Percentiles rank a stretch among this genome's conserved stretches.
Evolutionary conservation across 2,797 vertebrate genomes (phyloP).

Genomic region (Rachycentron canadum): DNA sequence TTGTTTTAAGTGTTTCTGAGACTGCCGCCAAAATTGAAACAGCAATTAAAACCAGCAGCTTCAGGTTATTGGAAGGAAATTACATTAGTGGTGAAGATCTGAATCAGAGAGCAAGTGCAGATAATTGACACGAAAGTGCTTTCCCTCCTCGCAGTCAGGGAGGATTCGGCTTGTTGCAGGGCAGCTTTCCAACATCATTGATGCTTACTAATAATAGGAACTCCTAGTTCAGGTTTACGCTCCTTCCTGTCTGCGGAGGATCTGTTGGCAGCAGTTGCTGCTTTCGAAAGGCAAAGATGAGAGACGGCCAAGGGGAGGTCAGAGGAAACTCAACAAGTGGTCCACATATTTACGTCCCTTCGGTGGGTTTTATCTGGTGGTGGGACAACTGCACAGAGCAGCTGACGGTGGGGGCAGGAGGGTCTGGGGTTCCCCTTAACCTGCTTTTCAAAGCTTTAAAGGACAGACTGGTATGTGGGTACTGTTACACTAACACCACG

Average conservation of each 20-base stretch:
- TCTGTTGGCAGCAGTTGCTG: conserved; percentile 64
- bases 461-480: conserved; percentile 25
- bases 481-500: background rate
- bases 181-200: conserved; percentile 33
- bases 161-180: conserved; percentile 19
- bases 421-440: conserved; percentile 42
- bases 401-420: conserved; percentile 36
- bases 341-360: conserved; percentile 39
- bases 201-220: conserved; percentile 55
- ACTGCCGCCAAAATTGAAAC: background rate
- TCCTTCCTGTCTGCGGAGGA: conserved; percentile 25
- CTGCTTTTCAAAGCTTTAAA: background rate
- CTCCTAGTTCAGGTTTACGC: conserved; percentile 35
- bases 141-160: background rate
- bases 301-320: conserved; percentile 57
- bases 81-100: background rate
- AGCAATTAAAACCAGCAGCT: background rate
- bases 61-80: background rate
- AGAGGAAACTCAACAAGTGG: conserved; percentile 50
- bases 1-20: background rate
- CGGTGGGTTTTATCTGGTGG: conserved; percentile 31
- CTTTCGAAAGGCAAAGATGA: conserved; percentile 49
- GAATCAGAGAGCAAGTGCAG: background rate
- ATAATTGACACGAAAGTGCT: background rate
- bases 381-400: conserved; percentile 66